These are phyloP conservation scores for Hemistola chrysoprasaria DNA, from an alignment of 2,888 invertebrate genomes.

Conservation along the genomic window DNA sequence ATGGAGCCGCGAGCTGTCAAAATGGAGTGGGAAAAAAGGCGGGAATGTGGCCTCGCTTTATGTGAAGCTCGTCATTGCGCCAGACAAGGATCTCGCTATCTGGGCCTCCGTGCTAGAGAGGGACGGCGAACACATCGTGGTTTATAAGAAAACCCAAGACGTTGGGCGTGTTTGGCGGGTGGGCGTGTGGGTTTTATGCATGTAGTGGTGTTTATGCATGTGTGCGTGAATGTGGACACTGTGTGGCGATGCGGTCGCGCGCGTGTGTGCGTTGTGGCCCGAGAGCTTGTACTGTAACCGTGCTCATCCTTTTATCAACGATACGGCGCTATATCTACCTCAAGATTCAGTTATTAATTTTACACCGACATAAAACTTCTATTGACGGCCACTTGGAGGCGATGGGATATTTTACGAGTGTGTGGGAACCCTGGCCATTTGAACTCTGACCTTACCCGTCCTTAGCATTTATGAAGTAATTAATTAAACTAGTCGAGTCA, in stretches of 20 bases:
- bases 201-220: conserved; percentile 57
- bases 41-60: conserved; percentile 82
- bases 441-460: conserved; percentile 33
- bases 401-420: conserved; percentile 52
- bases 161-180: conserved; percentile 82
- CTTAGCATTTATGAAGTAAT: conserved; percentile 18
- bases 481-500: conserved; percentile 3
- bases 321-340: conserved; percentile 73
- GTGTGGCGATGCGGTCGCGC: conserved; percentile 57
- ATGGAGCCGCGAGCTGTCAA: conserved; percentile 82
- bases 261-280: conserved; percentile 57
- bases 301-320: conserved; percentile 78
- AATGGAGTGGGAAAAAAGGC: conserved; percentile 83
- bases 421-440: conserved; percentile 38
- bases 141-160: conserved; percentile 83
- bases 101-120: conserved; percentile 42
- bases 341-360: conserved; percentile 78
- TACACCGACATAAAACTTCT: conserved; percentile 70
- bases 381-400: conserved; percentile 56
- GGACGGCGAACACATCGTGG: conserved; percentile 77
- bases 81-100: conserved; percentile 53
- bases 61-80: conserved; percentile 81
- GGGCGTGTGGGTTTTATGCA: conserved; percentile 73
- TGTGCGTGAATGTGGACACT: conserved; percentile 49
- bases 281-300: conserved; percentile 43